A percentile compares a stretch with the other conserved stretches of the same genome.
Evolutionary conservation across 2,797 vertebrate species (phyloP).

Genomic region (Chromobotia macracanthus): DNA sequence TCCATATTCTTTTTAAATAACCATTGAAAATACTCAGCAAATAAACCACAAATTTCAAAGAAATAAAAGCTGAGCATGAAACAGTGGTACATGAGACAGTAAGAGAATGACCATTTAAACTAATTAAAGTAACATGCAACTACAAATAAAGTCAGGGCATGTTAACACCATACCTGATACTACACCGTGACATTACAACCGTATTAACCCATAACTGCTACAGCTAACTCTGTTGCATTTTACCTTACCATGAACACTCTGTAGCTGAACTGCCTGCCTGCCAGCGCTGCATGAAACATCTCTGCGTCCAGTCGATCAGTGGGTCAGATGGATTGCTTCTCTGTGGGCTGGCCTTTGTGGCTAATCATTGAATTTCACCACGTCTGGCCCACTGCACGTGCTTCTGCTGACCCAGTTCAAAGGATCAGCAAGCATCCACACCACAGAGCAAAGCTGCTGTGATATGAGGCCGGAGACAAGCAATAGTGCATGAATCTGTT

Average conservation of each 20-base stretch:
- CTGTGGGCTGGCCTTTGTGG: slow-evolving; percentile 74
- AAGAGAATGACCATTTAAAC: too few species aligned
- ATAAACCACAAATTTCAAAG: background rate
- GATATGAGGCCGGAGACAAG: background rate
- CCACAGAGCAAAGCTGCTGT: slow-evolving; percentile 24
- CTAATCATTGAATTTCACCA: slow-evolving; percentile 79
- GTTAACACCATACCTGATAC: too few species aligned
- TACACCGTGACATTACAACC: background rate
- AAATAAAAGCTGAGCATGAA: background rate
- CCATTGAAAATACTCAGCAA: background rate
- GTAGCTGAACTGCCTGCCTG: slow-evolving; percentile 18
- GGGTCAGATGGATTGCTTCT: slow-evolving; percentile 65
- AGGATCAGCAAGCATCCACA: slow-evolving; percentile 67
- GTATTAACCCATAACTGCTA: background rate
- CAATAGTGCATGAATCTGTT: slow-evolving; percentile 5
- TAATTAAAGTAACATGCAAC: background rate
- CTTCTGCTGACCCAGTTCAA: slow-evolving; percentile 78
- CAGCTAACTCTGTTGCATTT: slow-evolving; percentile 14
- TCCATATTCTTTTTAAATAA: background rate
- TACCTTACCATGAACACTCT: slow-evolving; percentile 34
- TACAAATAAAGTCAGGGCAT: background rate
- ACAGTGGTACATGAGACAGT: background rate
- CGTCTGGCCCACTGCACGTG: slow-evolving; percentile 66
- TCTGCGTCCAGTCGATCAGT: slow-evolving; percentile 43
- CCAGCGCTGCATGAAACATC: slow-evolving; percentile 17